Percentiles rank a stretch among this genome's conserved stretches.
These are phyloP conservation scores for Dorcus parallelipipedus DNA, from an alignment of 2,888 invertebrate genomes.

Conservation along the genomic window DNA sequence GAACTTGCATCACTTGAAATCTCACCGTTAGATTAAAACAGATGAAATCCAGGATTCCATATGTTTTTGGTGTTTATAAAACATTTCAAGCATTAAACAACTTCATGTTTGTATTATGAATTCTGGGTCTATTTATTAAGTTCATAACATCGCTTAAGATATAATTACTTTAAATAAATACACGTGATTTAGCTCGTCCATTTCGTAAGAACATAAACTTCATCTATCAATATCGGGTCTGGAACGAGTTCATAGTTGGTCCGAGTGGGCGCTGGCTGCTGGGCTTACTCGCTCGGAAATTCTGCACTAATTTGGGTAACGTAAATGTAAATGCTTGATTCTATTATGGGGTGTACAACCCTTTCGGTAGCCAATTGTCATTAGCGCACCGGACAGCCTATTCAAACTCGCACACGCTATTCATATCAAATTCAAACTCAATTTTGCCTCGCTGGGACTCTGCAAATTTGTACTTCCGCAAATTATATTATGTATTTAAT, in stretches of 20 bases:
- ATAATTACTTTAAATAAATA: slow-evolving; percentile 46
- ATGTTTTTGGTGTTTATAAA: slow-evolving; percentile 48
- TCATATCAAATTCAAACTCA: slow-evolving; percentile 44
- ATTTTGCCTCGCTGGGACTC: slow-evolving; percentile 40
- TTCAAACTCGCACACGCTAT: slow-evolving; percentile 39
- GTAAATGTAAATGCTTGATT: slow-evolving; percentile 42
- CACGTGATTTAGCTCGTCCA: slow-evolving; percentile 30
- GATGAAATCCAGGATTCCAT: slow-evolving; percentile 47
- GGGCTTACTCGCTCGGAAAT: slow-evolving; percentile 17
- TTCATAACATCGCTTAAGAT: slow-evolving; percentile 44
- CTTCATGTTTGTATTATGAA: slow-evolving; percentile 45
- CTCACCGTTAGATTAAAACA: slow-evolving; percentile 12
- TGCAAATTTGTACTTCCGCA: slow-evolving; percentile 40
- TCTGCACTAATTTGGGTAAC: slow-evolving; percentile 32
- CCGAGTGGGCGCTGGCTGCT: not conserved
- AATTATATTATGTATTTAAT: slow-evolving; percentile 30
- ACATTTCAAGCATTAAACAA: slow-evolving; percentile 46
- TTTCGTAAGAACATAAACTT: slow-evolving; percentile 26
- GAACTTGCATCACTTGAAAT: not conserved
- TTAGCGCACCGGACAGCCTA: slow-evolving; percentile 41
- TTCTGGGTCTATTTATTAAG: slow-evolving; percentile 44
- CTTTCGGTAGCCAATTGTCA: slow-evolving; percentile 46
- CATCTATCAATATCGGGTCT: slow-evolving; percentile 20
- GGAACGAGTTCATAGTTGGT: not conserved
- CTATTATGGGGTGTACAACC: slow-evolving; percentile 41